Evolutionary conservation across 2,113 vertebrate genomes (phyloP).

Genomic region (Alaudala cheleensis): DNA sequence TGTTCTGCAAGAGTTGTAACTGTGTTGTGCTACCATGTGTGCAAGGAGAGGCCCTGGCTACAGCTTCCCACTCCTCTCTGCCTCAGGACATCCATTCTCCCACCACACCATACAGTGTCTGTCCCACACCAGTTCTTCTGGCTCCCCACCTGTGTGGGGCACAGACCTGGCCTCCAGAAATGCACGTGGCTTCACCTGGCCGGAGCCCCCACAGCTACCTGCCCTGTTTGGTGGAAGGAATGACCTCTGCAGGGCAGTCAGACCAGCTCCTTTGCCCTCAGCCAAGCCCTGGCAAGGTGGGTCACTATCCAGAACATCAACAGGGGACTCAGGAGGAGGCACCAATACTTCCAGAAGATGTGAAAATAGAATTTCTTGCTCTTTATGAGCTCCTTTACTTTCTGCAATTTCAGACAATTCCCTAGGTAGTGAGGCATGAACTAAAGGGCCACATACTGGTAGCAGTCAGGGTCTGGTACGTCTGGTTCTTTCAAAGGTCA

Average conservation of each 20-base stretch:
- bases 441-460: background rate
- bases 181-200: background rate
- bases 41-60: background rate
- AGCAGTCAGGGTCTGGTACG: background rate
- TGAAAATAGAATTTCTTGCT: background rate
- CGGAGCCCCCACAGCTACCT: background rate
- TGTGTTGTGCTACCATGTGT: fast-evolving
- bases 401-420: background rate
- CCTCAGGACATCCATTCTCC: background rate
- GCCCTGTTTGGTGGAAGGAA: background rate
- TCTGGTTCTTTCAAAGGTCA: background rate
- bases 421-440: background rate
- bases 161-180: background rate
- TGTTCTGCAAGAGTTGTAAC: background rate
- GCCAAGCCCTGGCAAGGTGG: background rate
- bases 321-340: background rate
- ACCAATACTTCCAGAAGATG: background rate
- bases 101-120: fast-evolving
- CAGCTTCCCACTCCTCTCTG: background rate
- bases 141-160: fast-evolving
- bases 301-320: background rate
- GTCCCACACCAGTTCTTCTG: background rate
- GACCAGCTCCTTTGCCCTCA: background rate
- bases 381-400: background rate
- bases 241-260: background rate